A percentile compares a stretch with the other conserved stretches of the same genome.
Conservation (phyloP, 2,888 invertebrate species). For the Bruchidius siliquastri region DNA sequence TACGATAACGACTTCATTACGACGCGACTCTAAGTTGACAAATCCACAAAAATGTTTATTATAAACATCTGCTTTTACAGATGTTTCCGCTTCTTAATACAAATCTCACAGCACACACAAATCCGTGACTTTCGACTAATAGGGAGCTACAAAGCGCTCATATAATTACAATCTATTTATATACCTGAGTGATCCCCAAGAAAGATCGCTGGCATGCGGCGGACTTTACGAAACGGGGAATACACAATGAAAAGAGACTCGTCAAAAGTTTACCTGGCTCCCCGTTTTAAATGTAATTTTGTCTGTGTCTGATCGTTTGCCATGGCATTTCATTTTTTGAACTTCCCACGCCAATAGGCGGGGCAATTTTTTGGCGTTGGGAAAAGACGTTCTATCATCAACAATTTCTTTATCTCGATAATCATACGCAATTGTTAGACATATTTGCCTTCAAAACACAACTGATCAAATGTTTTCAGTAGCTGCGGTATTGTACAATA, state of each 20-base stretch:
- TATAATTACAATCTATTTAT: neutral
- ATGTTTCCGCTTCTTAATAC: neutral
- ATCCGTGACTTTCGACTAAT: neutral
- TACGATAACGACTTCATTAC: too few species aligned
- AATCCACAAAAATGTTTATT: neutral
- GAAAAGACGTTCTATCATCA: too few species aligned
- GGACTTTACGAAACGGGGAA: neutral
- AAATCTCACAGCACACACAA: neutral
- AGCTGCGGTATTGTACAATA: too few species aligned
- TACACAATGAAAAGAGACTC: neutral
- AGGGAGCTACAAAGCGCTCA: neutral
- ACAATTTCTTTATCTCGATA: too few species aligned
- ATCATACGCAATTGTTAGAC: too few species aligned
- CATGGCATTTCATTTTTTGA: neutral
- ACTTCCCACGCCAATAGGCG: neutral
- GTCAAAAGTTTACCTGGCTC: neutral
- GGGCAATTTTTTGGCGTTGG: too few species aligned
- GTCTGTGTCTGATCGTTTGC: neutral
- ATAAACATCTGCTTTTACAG: neutral
- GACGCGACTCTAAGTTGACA: too few species aligned
- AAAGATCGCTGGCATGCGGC: neutral
- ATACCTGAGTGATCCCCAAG: neutral
- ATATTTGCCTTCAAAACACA: too few species aligned
- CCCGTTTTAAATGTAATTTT: neutral
- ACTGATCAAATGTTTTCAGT: too few species aligned